Conservation (phyloP, 2,797 vertebrate species). For the Pyrocephalus nanus region DNA sequence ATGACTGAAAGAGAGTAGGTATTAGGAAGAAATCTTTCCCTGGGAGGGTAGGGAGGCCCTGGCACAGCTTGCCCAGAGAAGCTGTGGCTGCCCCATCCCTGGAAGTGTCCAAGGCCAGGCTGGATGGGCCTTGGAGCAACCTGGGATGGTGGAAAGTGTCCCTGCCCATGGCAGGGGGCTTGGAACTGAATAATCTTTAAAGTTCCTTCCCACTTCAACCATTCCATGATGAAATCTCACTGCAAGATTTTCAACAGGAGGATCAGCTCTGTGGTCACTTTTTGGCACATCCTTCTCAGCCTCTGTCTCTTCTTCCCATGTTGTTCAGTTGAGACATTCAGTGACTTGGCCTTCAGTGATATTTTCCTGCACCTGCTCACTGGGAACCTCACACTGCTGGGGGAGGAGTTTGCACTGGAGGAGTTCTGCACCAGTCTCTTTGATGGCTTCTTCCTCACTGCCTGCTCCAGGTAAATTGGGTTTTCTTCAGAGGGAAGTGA, state of each 20-base stretch:
- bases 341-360: constrained; percentile 92
- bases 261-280: not conserved
- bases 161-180: not conserved
- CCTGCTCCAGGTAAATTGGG: constrained; percentile 86
- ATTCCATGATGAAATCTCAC: not conserved
- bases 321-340: constrained; percentile 88
- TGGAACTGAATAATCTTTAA: fast-evolving
- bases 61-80: not conserved
- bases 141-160: not conserved
- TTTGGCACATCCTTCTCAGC: not conserved
- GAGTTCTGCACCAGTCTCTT: constrained; percentile 93
- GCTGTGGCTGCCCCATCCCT: not conserved
- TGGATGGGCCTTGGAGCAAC: not conserved
- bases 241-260: not conserved
- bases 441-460: constrained; percentile 90
- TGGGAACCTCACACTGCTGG: constrained; percentile 90
- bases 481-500: not conserved
- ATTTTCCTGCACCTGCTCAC: constrained; percentile 95
- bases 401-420: constrained; percentile 90
- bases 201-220: not conserved
- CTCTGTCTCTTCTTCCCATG: not conserved
- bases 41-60: fast-evolving
- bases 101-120: not conserved
- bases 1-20: not conserved
- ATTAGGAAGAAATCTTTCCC: not conserved